These are phyloP conservation scores for Myiotriccus ornatus DNA, from an alignment of 2,797 vertebrate species.

Conservation along the genomic window DNA sequence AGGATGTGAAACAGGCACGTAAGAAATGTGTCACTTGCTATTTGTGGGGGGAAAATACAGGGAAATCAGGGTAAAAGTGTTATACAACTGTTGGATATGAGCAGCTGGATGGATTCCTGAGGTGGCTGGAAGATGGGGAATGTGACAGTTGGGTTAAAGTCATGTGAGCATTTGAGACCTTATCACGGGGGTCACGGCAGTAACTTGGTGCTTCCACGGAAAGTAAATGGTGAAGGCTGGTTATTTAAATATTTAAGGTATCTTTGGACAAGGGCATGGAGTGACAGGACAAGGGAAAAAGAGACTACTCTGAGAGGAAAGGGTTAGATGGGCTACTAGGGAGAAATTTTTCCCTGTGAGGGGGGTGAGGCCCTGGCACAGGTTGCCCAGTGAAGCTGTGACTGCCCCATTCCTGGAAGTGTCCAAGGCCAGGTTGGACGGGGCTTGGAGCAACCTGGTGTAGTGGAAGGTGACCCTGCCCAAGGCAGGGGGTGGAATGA, in stretches of 20 bases:
- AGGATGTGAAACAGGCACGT: background rate
- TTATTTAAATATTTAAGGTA: background rate
- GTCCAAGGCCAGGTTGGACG: rapidly evolving
- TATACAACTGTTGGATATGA: background rate
- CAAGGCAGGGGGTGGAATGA: rapidly evolving
- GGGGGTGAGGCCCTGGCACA: background rate
- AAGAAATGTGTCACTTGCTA: background rate
- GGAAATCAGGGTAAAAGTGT: background rate
- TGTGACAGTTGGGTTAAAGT: background rate
- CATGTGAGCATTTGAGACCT: background rate
- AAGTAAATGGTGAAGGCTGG: background rate
- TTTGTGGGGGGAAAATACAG: background rate
- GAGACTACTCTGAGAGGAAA: background rate
- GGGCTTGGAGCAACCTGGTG: background rate
- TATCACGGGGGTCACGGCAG: background rate
- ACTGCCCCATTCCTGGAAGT: background rate
- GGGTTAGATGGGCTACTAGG: background rate
- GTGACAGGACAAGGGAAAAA: background rate
- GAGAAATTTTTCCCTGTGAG: background rate
- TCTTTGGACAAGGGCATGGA: background rate
- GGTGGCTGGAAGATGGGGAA: background rate
- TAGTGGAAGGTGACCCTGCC: background rate
- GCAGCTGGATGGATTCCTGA: background rate
- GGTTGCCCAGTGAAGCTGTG: background rate
- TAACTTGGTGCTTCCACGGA: rapidly evolving